These are phyloP conservation scores for Ataeniobius toweri DNA, from an alignment of 2,797 vertebrate species.

Conservation along the genomic window DNA sequence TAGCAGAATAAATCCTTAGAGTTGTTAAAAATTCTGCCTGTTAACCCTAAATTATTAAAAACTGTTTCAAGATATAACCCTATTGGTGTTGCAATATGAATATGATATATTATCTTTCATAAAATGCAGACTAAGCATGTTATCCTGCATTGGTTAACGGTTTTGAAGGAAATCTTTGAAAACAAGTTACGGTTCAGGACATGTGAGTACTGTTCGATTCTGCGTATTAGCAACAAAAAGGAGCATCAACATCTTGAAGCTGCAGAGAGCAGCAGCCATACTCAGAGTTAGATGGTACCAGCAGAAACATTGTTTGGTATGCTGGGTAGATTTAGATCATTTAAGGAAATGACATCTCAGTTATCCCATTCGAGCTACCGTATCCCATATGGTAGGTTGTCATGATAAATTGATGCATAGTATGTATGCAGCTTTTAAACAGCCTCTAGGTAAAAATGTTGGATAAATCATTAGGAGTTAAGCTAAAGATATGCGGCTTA, in stretches of 20 bases:
- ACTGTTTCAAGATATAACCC: neutral
- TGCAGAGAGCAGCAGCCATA: neutral
- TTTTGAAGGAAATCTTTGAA: neutral
- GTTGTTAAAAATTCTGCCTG: neutral
- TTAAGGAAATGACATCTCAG: no score
- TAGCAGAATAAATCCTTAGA: constrained; percentile 15
- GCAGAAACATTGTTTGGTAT: neutral
- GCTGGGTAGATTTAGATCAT: neutral
- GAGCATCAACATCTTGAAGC: neutral
- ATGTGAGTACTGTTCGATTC: neutral
- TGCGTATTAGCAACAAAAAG: neutral
- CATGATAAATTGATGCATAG: neutral
- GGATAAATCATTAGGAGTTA: no score
- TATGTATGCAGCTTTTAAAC: no score
- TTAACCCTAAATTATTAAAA: constrained; percentile 11
- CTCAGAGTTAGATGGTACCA: neutral
- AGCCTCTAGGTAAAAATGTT: no score
- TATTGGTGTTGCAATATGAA: constrained; percentile 1
- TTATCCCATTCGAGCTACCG: neutral
- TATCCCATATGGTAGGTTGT: neutral
- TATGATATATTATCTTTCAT: constrained; percentile 12
- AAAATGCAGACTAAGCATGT: constrained; percentile 9
- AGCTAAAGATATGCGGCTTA: no score
- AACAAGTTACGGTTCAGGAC: neutral
- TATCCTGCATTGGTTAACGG: constrained; percentile 7